Percentiles rank a stretch among this genome's conserved stretches.
These are phyloP conservation scores for Cervus canadensis DNA, from an alignment of 2,113 vertebrate species.

Conservation along the genomic window DNA sequence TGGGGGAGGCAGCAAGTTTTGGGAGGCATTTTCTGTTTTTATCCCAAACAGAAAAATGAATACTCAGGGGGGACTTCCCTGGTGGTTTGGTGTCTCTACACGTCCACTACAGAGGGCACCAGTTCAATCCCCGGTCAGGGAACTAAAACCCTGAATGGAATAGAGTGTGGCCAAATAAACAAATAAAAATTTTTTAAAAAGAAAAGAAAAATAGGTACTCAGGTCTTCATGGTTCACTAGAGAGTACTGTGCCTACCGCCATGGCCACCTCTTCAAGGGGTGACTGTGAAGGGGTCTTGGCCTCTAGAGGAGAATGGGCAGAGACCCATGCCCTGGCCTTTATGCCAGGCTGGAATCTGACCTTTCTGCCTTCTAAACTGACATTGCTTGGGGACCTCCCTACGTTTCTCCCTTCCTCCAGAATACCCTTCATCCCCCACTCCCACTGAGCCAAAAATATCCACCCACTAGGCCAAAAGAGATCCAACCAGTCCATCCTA, in stretches of 20 bases:
- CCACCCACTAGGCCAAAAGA: rapidly evolving
- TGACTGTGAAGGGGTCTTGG: not conserved
- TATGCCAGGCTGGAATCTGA: rapidly evolving
- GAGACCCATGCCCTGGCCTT: rapidly evolving
- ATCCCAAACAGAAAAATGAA: not conserved
- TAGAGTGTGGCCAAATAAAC: not conserved
- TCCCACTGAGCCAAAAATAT: rapidly evolving
- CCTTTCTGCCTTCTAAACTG: not conserved
- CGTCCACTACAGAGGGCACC: not conserved
- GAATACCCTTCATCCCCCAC: not conserved
- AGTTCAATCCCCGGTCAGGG: not conserved
- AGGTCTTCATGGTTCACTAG: rapidly evolving
- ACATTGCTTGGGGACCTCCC: too few relatives aligned
- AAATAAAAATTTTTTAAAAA: not conserved
- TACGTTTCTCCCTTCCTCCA: not conserved
- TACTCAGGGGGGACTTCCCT: rapidly evolving
- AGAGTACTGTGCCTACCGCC: rapidly evolving
- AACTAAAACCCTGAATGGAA: not conserved
- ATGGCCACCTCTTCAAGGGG: rapidly evolving
- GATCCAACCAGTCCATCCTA: not conserved
- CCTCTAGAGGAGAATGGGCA: rapidly evolving
- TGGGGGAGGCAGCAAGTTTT: rapidly evolving
- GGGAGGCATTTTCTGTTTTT: rapidly evolving
- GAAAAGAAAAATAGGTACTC: rapidly evolving
- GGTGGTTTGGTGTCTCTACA: rapidly evolving